Evolutionary conservation across 2,797 vertebrate species (phyloP), one percentile per base, ranked within the genome.

Genomic region (Oceanodroma leucorhoa): DNA sequence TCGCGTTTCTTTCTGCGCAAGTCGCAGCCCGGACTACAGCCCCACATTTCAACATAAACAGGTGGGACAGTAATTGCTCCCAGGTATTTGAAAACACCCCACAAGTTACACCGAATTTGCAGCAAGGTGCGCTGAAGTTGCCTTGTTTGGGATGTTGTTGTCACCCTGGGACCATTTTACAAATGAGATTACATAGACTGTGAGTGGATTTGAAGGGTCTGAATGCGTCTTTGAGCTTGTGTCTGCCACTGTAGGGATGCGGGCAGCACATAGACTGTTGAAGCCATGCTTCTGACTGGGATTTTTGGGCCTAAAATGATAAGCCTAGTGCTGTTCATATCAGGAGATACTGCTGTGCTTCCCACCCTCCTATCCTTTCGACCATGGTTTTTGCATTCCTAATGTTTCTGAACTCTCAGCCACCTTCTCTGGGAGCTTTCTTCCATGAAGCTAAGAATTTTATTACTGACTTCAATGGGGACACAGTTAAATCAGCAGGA

Each of bases 1-100:
- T 19, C 27, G 61, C 29, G 23, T 83, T 83, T 86, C 57, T 43
- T 50, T 41, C 55, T 41, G 18, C 23, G 6, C 17, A 45, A 62
- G 71, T 27, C 83, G 23, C 2, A 0, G 22, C 73, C 36, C 1
- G 0, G 8, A 7, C 34, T 40, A 18, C 43, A 41, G 34, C 40
- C 50, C n/a, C 36, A 22, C 12, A 9, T 51, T 60, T 40, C 51
- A 54, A 4, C 22, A 11, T 9, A 11, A 46, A 22, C 16, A 20
- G 21, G 14, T 14, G 18, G 53, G 19, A 29, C 26, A 57, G 18
- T 9, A 32, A 55, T 40, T 54, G 40, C 24, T 83, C 60, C 34
- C 40, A 14, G 9, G 11, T 26, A 10, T n/a, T n/a, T 58, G 92
- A 43, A 43, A 64, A 43, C 26, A 57, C 45, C 12, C 58, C 26